These are phyloP conservation scores for Adelphocoris suturalis DNA, from an alignment of 2,888 invertebrate species.

Conservation along the genomic window DNA sequence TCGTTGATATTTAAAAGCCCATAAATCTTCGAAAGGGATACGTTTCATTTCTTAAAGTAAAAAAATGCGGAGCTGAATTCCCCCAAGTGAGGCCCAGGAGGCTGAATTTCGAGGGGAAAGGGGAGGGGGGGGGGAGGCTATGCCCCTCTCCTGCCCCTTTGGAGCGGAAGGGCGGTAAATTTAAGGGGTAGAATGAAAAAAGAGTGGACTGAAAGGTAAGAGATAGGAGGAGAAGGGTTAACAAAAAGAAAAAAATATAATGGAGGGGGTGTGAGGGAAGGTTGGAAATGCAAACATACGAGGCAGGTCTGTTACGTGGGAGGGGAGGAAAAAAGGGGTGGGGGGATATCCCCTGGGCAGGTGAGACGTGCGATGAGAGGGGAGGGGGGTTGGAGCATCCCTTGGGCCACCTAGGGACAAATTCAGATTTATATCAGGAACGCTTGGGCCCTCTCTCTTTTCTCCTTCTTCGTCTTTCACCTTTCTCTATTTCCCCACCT, in stretches of 20 bases:
- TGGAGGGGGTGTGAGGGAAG: not conserved
- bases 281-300: constrained; percentile 38
- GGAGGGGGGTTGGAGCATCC: constrained; percentile 26
- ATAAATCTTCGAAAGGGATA: not conserved
- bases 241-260: not conserved
- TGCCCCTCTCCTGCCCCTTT: not conserved
- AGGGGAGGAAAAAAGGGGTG: not conserved
- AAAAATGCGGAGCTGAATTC: not conserved
- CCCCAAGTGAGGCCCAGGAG: not conserved
- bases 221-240: not conserved
- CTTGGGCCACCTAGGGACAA: constrained; percentile 68
- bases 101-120: not conserved
- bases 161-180: constrained; percentile 48
- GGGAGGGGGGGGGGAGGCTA: not conserved
- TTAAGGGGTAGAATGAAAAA: not conserved
- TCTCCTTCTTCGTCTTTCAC: not conserved
- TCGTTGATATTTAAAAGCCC: not conserved
- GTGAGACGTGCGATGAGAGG: not conserved
- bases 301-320: not conserved
- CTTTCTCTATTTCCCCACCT: not conserved
- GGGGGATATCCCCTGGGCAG: not conserved
- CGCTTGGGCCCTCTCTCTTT: not conserved
- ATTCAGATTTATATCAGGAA: constrained; percentile 68
- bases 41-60: not conserved
- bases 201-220: not conserved